Conservation (phyloP, 1,140 invertebrate genomes). For the Eriocheir sinensis region DNA sequence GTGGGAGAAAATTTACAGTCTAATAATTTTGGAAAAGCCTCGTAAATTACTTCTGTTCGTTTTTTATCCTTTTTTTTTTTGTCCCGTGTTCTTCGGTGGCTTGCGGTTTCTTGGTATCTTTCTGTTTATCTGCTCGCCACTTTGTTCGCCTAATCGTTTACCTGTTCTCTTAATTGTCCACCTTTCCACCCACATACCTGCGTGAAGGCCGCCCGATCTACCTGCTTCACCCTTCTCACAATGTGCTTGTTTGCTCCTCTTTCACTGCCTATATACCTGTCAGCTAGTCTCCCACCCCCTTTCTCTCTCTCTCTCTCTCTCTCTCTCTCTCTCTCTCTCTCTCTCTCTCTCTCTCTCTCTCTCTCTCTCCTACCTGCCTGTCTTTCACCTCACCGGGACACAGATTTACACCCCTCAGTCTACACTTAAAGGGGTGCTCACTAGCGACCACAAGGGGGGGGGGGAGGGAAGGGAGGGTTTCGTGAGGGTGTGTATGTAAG, state of each 20-base stretch:
- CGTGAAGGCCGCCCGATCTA: neutral
- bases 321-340: neutral
- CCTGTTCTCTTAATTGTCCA: neutral
- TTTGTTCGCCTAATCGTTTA: neutral
- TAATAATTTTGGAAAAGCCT: too few relatives aligned
- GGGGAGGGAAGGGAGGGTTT: too few relatives aligned
- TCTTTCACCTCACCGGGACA: neutral
- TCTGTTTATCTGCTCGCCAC: constrained; percentile 1
- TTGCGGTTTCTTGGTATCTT: neutral
- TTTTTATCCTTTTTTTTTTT: neutral
- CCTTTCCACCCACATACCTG: neutral
- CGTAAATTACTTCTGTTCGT: neutral
- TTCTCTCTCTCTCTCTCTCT: neutral
- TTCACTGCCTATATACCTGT: neutral
- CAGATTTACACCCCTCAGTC: constrained; percentile 35
- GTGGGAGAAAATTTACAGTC: too few relatives aligned
- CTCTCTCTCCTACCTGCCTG: constrained; percentile 17
- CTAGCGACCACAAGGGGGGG: neutral
- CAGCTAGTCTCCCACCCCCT: neutral
- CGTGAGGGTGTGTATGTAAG: too few relatives aligned
- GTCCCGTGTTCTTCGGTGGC: too few relatives aligned
- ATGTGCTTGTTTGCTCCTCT: constrained; percentile 1
- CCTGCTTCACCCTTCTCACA: neutral
- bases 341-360: neutral
- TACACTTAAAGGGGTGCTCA: constrained; percentile 47